These are phyloP conservation scores for Lepetodrilus schrolli DNA, from an alignment of 2,888 invertebrate genomes.

Conservation along the genomic window DNA sequence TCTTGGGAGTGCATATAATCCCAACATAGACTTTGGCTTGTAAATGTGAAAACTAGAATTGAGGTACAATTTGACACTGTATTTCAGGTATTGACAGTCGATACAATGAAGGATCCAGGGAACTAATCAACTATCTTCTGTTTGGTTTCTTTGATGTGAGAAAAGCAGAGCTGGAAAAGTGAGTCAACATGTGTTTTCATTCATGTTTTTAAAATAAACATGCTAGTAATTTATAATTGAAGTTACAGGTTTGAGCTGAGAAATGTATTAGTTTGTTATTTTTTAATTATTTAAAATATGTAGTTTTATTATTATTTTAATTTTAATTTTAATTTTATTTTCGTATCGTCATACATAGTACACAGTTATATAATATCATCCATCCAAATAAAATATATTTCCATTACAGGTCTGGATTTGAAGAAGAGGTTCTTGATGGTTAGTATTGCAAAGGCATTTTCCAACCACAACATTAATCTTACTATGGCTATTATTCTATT, in stretches of 20 bases:
- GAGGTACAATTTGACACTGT: too few species aligned
- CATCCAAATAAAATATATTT: constrained; percentile 6
- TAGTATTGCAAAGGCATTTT: constrained; percentile 31
- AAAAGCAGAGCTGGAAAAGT: constrained; percentile 67
- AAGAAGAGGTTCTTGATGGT: constrained; percentile 69
- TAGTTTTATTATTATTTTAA: too few species aligned
- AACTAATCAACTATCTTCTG: constrained; percentile 70
- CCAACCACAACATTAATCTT: neutral
- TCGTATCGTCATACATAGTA: neutral
- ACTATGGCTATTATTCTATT: neutral
- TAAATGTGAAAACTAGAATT: too few species aligned
- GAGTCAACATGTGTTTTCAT: too few species aligned
- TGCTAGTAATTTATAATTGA: too few species aligned
- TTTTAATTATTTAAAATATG: too few species aligned
- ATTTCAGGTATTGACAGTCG: constrained; percentile 71
- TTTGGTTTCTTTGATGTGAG: constrained; percentile 71
- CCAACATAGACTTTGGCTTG: too few species aligned
- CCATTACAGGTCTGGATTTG: constrained; percentile 62
- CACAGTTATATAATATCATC: too few species aligned
- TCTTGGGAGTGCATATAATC: too few species aligned
- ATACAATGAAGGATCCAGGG: constrained; percentile 70
- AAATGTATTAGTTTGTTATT: too few species aligned
- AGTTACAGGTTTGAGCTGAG: too few species aligned
- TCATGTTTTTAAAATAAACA: too few species aligned
- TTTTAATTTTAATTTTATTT: neutral